Base-by-base conservation (phyloP, 2,888 invertebrate species). In the Lasioglossum lativentre region DNA sequence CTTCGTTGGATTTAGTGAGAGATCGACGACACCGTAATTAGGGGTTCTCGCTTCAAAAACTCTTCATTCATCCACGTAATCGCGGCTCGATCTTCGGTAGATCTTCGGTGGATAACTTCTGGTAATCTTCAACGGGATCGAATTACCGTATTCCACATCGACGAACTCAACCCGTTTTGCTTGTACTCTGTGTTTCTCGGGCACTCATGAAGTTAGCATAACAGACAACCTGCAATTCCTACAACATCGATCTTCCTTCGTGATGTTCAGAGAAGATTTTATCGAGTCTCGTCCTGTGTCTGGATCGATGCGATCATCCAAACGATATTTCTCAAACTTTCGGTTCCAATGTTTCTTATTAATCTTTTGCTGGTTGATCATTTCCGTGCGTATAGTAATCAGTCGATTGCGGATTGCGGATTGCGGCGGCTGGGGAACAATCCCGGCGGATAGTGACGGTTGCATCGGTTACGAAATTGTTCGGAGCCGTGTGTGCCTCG, bases 1-100 rank as follows among this genome's bases (percentile, higher is more conserved):
- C 82, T 86, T 86, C 87, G 84, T 86, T 85, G 82, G 88, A 89
- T 90, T 89, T 88, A 83, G 77, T 30, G 83, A 47, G 68, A 89
- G 89, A 90, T 90, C 85, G 86, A 89, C 89, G 89, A 85, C 86
- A 87, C 81, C 63, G 83, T 83, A 80, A 78, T 87, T 86, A 78
- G 78, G 40, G 40, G 66, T 47, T 73, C 77, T 34, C 34, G 34
- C 70, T 63, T 30, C 47, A 45, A 80, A 42, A 78, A 73, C 23
- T 73, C 72, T 42, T 40, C 71, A 85, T 68, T 86, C 86, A 73
- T 78, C 72, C 12, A 12, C 34, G 14, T 30, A 71, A 66, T 68
- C 76, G 30, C 38, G 52, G 23, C 19, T 63, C 40, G 52, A 79
- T 45, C 74, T 66, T 66, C 66, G 34, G 34, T 77, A 66, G 75